Conservation (phyloP, 2,888 invertebrate genomes). For the Dioctria rufipes region DNA sequence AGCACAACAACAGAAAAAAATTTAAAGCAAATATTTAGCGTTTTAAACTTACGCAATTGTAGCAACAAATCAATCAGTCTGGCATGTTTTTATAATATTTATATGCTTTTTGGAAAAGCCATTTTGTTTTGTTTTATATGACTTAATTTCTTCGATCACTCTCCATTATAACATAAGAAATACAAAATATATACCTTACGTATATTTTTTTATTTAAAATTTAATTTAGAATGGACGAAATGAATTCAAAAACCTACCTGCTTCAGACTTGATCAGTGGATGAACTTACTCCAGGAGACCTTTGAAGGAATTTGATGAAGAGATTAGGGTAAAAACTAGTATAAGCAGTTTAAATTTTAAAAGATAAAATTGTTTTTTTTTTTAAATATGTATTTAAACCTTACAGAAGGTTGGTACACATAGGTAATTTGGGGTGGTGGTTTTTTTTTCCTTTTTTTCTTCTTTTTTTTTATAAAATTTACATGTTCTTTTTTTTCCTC, state of each 20-base stretch:
- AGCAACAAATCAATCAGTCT: neutral
- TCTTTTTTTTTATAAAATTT: conserved; percentile 35
- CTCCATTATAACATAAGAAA: conserved; percentile 36
- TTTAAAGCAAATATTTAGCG: neutral
- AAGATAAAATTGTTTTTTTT: conserved; percentile 55
- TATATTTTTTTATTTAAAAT: conserved; percentile 5
- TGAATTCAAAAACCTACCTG: conserved; percentile 58
- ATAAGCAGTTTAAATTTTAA: conserved; percentile 63
- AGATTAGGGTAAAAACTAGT: conserved; percentile 66
- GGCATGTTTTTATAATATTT: neutral
- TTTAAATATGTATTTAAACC: conserved; percentile 54
- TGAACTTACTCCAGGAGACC: conserved; percentile 72
- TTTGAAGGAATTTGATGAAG: conserved; percentile 69
- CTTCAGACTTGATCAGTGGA: conserved; percentile 69
- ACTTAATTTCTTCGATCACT: neutral
- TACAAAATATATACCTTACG: conserved; percentile 18
- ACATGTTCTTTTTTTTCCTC: conserved; percentile 1
- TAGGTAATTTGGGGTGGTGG: conserved; percentile 18
- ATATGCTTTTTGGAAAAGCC: neutral
- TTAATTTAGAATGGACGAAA: conserved; percentile 45
- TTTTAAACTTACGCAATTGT: neutral
- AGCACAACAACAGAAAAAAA: neutral
- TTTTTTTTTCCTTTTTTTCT: neutral
- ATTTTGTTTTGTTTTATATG: too few species aligned
- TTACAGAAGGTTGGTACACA: conserved; percentile 36